Conservation (phyloP, 2,113 vertebrate genomes). For the Larimichthys crocea region DNA sequence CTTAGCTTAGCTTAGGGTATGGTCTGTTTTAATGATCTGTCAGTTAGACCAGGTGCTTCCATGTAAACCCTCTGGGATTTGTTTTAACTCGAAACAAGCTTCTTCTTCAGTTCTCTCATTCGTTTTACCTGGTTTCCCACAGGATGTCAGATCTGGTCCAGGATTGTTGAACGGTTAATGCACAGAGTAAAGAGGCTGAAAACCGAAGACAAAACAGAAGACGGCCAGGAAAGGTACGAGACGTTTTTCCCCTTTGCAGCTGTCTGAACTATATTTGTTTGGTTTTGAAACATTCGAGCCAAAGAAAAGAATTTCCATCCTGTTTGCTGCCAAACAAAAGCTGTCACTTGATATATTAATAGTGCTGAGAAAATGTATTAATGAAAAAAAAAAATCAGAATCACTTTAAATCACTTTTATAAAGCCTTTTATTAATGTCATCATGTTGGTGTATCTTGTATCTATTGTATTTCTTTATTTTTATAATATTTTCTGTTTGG, state of each 20-base stretch:
- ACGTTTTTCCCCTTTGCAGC: neutral
- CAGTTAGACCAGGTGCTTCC: constrained; percentile 1
- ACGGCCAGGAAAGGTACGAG: constrained; percentile 88
- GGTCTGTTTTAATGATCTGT: neutral
- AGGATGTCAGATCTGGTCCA: constrained; percentile 87
- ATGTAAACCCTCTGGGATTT: neutral
- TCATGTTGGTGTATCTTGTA: neutral
- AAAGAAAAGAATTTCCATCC: neutral
- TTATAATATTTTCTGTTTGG: neutral
- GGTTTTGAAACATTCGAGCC: neutral
- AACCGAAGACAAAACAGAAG: constrained; percentile 89
- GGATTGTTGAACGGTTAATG: constrained; percentile 90
- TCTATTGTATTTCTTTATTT: neutral
- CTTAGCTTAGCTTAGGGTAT: constrained; percentile 14
- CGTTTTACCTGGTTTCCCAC: constrained; percentile 30
- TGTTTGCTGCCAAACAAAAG: neutral
- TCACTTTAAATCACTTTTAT: neutral
- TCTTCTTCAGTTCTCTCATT: constrained; percentile 1
- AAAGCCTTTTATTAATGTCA: neutral
- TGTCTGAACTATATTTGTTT: neutral
- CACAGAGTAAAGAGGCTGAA: constrained; percentile 95
- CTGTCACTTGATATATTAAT: neutral
- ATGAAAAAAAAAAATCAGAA: neutral
- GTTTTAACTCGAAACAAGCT: neutral
- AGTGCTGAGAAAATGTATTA: neutral